Evolutionary conservation across 2,113 vertebrate genomes (phyloP), one percentile per base, ranked within the genome.

Genomic region (Seriola rivoliana): DNA sequence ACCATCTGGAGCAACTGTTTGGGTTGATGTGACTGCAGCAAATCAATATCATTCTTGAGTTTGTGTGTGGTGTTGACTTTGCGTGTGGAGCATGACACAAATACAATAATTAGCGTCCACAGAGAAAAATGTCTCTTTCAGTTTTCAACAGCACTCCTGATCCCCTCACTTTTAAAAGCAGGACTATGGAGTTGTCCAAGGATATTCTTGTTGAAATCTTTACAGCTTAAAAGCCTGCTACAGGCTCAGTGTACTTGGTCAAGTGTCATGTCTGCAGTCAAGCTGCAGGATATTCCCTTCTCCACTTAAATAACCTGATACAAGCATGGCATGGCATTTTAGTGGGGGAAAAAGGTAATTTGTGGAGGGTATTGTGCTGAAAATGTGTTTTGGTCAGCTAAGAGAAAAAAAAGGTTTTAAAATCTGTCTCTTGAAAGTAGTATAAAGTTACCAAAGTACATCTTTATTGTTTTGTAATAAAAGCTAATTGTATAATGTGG

Each of bases 401-500:
- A 68, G 23, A 78, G 66, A 19, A 74, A 83, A 70, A 81, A 48
- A 8, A 42, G 40, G 0, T 11, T 60, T 78, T 85, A 60, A 44
- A 84, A 84, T 81, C 59, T 19, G 60, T 68, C 72, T 74, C 75
- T 81, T 48, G 21, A 42, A 80, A 63, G 29, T 63, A 63, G 69
- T 64, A 23, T 52, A 38, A 66, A 73, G 67, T 84, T 80, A 72
- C 21, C 16, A 67, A 74, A 85, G 64, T 69, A 76, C 44, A 67
- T 66, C 64, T 88, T 88, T 82, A 92, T 89, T 89, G 81, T 91
- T 89, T 80, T 75, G 79, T 66, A 78, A 88, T 91, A 82, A 90
- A 91, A 85, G 66, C 59, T 85, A 87, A 93, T 90, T 86, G 80
- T 78, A 68, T 79, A 84, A 89, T 84, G 90, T 68, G 73, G 76